Conservation (phyloP, 2,888 invertebrate species). For the Agonum fuliginosum region DNA sequence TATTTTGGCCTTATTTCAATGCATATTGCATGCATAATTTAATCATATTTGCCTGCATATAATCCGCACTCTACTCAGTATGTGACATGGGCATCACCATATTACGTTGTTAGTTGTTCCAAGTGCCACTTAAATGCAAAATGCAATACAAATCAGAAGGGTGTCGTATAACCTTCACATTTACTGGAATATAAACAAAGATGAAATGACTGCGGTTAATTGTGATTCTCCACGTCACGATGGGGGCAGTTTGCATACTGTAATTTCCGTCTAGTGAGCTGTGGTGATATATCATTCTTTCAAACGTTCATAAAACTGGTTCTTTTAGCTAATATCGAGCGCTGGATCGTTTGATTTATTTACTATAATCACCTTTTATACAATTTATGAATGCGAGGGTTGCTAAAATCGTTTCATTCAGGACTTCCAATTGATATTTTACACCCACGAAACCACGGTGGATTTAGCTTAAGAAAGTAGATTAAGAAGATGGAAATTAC, state of each 20-base stretch:
- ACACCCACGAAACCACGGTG: no score
- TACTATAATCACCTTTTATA: background rate
- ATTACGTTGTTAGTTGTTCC: no score
- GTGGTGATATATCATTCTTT: slow-evolving; percentile 14
- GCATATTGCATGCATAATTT: no score
- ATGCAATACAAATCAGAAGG: no score
- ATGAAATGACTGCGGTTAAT: background rate
- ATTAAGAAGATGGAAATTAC: no score
- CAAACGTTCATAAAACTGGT: slow-evolving; percentile 7
- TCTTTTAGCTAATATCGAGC: background rate
- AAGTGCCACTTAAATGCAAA: no score
- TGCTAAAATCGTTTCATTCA: background rate
- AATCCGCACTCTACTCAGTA: no score
- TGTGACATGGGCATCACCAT: no score
- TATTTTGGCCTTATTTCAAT: no score
- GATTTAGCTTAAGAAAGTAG: background rate
- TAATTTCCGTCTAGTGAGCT: slow-evolving; percentile 13
- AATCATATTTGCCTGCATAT: no score
- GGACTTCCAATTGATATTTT: background rate
- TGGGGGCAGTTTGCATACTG: slow-evolving; percentile 21
- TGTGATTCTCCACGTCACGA: background rate
- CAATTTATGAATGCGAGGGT: slow-evolving; percentile 19
- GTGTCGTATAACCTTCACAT: no score
- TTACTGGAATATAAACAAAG: no score
- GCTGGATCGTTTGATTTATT: slow-evolving; percentile 20